Conservation (phyloP, 2,888 invertebrate genomes). For the Coelinius sp. region DNA sequence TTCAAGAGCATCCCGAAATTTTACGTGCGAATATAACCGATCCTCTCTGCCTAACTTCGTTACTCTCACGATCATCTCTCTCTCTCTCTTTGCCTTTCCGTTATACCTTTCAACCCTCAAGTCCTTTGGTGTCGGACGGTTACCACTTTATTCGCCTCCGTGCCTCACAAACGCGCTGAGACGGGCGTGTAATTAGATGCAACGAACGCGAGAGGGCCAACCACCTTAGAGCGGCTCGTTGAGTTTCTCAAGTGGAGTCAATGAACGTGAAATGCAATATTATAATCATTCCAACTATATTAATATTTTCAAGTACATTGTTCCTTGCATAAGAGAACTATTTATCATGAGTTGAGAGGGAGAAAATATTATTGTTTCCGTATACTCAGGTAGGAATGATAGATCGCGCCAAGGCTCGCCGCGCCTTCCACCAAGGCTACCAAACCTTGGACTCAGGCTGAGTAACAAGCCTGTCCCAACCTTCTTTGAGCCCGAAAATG, state of each 20-base stretch:
- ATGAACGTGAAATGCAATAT: conserved; percentile 15
- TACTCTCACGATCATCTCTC: not conserved
- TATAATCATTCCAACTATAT: conserved; percentile 16
- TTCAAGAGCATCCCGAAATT: not conserved
- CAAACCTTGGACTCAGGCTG: no score
- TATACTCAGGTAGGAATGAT: no score
- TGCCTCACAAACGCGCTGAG: conserved; percentile 6
- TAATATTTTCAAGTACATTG: not conserved
- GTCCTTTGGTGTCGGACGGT: conserved; percentile 5
- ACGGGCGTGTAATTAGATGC: conserved; percentile 29
- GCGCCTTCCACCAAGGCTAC: no score
- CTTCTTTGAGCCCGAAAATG: no score
- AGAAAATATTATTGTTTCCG: no score
- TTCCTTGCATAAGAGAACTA: not conserved
- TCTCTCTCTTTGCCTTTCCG: not conserved
- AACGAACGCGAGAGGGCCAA: not conserved
- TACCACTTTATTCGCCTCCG: conserved; percentile 10
- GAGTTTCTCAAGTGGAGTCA: conserved; percentile 11
- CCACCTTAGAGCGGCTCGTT: conserved; percentile 15
- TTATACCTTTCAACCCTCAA: not conserved
- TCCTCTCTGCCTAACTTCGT: not conserved
- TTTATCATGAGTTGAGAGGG: not conserved
- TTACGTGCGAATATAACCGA: not conserved
- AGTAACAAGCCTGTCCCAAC: no score
- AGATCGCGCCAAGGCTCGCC: no score